phyloP scores from a whole-genome alignment of 1,140 invertebrate species.

The Eupeodes corollae region DNA sequence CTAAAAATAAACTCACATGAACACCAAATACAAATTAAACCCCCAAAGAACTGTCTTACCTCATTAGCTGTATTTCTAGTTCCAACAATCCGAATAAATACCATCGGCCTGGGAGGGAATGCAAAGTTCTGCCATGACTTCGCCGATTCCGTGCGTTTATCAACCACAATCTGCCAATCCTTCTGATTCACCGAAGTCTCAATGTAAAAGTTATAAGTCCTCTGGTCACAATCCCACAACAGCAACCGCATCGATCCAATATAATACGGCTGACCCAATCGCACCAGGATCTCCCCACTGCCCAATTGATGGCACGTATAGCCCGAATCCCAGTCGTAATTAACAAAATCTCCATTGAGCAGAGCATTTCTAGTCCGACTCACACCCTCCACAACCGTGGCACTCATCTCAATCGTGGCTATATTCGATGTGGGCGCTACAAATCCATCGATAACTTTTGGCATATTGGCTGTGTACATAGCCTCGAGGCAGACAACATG shows the following conservation, averaged over 20 bases:
- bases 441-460: conserved; percentile 66
- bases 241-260: conserved; percentile 82
- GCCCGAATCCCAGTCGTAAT: conserved; percentile 95
- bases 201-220: conserved; percentile 91
- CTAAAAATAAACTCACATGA: conserved; percentile 39
- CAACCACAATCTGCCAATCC: conserved; percentile 78
- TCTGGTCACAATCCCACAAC: conserved; percentile 96
- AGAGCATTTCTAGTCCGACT: conserved; percentile 86
- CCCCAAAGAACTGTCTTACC: conserved; percentile 39
- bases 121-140: conserved; percentile 84
- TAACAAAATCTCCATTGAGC: conserved; percentile 85
- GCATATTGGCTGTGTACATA: conserved; percentile 65
- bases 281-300: conserved; percentile 86
- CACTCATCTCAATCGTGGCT: conserved; percentile 76
- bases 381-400: conserved; percentile 89
- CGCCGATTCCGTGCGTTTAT: conserved; percentile 41
- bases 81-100: conserved; percentile 89
- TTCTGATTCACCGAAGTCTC: conserved; percentile 89
- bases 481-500: conserved; percentile 88
- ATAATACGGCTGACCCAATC: conserved; percentile 92
- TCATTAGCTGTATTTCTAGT: conserved; percentile 96
- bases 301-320: conserved; percentile 98
- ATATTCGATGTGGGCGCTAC: conserved; percentile 82
- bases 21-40: background rate
- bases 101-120: conserved; percentile 73